Conservation (phyloP, 2,888 invertebrate genomes). For the Nudaria mundana region DNA sequence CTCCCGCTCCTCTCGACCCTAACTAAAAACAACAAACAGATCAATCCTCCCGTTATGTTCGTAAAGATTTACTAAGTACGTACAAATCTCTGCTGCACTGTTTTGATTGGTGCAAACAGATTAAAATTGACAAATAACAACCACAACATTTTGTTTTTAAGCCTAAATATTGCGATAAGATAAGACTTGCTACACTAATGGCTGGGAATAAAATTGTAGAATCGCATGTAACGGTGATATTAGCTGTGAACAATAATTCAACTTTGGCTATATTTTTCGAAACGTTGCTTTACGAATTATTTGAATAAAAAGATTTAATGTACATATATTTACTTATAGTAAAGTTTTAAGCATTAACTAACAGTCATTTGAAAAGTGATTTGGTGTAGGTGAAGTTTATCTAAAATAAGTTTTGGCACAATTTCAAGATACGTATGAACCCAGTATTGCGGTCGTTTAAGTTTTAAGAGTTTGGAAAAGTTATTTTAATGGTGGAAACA, state of each 20-base stretch:
- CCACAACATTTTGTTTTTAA: conserved; percentile 65
- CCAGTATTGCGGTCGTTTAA: conserved; percentile 25
- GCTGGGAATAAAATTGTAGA: conserved; percentile 74
- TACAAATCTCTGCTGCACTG: conserved; percentile 42
- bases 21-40: conserved; percentile 78
- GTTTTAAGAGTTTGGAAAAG: conserved; percentile 18
- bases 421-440: conserved; percentile 21
- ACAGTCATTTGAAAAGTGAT: conserved; percentile 18
- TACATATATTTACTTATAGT: conserved; percentile 16
- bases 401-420: conserved; percentile 19
- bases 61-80: conserved; percentile 54
- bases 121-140: conserved; percentile 47
- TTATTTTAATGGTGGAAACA: neutral
- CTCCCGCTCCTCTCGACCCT: conserved; percentile 66
- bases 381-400: conserved; percentile 6
- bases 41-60: conserved; percentile 69
- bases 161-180: conserved; percentile 71
- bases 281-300: conserved; percentile 53
- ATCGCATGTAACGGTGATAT: conserved; percentile 77
- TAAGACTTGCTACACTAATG: conserved; percentile 67
- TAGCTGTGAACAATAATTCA: conserved; percentile 66
- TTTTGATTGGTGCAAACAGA: conserved; percentile 44
- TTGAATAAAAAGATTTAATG: conserved; percentile 43
- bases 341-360: conserved; percentile 9
- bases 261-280: conserved; percentile 67